A percentile compares a stretch with the other conserved stretches of the same genome.
Conservation (phyloP, 2,113 vertebrate genomes). For the Ia io region DNA sequence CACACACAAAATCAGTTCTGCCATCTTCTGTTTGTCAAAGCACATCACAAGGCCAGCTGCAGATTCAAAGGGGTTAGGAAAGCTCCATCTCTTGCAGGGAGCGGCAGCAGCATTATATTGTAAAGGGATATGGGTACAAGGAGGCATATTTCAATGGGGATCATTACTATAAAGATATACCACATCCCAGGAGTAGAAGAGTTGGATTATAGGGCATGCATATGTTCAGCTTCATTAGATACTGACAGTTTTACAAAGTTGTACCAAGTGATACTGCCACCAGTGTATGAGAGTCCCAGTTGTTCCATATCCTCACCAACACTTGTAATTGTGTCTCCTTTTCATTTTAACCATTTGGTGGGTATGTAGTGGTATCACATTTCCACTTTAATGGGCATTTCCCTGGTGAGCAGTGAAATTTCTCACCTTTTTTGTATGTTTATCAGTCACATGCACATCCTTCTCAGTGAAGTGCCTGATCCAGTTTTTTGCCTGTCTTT, state of each 20-base stretch:
- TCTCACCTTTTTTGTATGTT: neutral
- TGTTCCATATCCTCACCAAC: neutral
- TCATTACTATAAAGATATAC: neutral
- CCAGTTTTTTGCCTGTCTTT: neutral
- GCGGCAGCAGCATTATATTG: neutral
- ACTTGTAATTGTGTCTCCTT: neutral
- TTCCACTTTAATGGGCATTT: neutral
- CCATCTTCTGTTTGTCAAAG: neutral
- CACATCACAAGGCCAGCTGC: neutral
- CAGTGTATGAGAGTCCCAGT: neutral
- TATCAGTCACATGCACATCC: neutral
- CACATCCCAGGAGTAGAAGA: neutral
- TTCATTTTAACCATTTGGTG: neutral
- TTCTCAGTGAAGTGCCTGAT: neutral
- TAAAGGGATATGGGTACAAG: neutral
- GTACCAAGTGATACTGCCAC: neutral
- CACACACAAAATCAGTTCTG: slow-evolving; percentile 4
- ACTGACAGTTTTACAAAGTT: neutral
- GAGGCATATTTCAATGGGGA: neutral
- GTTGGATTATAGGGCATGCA: neutral
- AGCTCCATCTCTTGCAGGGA: neutral
- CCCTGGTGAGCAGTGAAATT: neutral
- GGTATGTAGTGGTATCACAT: neutral
- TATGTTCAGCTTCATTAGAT: neutral
- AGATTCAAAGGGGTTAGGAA: neutral